Conservation (phyloP, 2,797 vertebrate genomes). For the Acanthornis magna region DNA sequence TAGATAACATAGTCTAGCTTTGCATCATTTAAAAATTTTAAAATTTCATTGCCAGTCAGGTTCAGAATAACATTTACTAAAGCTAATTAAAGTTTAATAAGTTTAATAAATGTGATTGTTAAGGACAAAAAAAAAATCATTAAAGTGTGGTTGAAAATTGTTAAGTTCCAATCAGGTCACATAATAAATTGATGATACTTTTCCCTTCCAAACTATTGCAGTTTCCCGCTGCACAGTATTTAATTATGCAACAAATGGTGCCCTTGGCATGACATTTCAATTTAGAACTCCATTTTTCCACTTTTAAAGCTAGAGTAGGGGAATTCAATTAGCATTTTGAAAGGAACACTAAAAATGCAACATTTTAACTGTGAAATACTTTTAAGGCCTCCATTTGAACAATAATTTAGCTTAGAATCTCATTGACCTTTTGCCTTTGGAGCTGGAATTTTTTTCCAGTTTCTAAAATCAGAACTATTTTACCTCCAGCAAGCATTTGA, state of each 20-base stretch:
- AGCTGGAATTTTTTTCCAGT: not conserved
- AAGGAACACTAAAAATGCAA: constrained; percentile 66
- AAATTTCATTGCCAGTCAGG: constrained; percentile 74
- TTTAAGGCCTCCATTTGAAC: constrained; percentile 55
- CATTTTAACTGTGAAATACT: constrained; percentile 58
- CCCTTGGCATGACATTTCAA: constrained; percentile 68
- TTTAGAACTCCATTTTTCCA: constrained; percentile 72
- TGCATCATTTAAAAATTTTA: constrained; percentile 80
- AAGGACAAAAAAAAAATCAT: constrained; percentile 78
- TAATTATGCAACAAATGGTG: constrained; percentile 71
- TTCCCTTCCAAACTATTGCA: constrained; percentile 62
- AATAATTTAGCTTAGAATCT: constrained; percentile 55
- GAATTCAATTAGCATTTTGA: constrained; percentile 73
- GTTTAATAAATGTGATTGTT: constrained; percentile 88
- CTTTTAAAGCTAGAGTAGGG: constrained; percentile 67
- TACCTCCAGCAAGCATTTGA: not conserved
- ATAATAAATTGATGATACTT: constrained; percentile 74
- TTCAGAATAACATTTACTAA: constrained; percentile 81
- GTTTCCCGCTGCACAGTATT: constrained; percentile 59
- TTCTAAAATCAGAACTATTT: constrained; percentile 30
- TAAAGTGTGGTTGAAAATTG: constrained; percentile 80
- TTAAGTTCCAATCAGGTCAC: constrained; percentile 74
- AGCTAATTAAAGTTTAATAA: constrained; percentile 95
- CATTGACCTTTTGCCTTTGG: constrained; percentile 43
- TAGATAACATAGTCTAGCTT: constrained; percentile 75